phyloP scores from a whole-genome alignment of 2,888 invertebrate species.

The Odontomyia ornata region DNA sequence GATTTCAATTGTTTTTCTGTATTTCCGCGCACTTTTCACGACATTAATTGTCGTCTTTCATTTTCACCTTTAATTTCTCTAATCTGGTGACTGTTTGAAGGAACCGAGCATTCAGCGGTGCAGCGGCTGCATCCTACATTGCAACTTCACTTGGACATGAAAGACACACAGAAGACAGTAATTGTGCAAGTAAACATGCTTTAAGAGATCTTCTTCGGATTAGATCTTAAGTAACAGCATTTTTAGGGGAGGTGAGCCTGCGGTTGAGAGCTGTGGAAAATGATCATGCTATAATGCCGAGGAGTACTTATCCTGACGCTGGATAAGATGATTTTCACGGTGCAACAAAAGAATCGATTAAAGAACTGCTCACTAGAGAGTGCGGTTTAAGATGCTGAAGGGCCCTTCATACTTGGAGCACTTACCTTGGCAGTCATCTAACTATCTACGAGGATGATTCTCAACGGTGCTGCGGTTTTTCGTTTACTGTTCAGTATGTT shows the following conservation, averaged over 20 bases:
- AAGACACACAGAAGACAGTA: constrained; percentile 37
- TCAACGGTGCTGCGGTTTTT: background rate
- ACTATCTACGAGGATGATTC: background rate
- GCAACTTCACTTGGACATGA: constrained; percentile 14
- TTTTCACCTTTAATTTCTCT: constrained; percentile 31
- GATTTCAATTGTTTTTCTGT: constrained; percentile 35
- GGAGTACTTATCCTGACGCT: too few relatives aligned
- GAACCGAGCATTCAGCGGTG: background rate
- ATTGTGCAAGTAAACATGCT: constrained; percentile 36
- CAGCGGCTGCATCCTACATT: background rate
- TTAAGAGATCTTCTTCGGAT: constrained; percentile 39
- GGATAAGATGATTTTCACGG: too few relatives aligned
- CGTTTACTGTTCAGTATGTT: constrained; percentile 16
- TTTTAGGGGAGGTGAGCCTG: background rate
- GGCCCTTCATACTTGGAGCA: too few relatives aligned
- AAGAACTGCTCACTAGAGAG: too few relatives aligned
- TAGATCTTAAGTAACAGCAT: constrained; percentile 26
- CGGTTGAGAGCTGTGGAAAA: background rate
- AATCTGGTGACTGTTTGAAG: constrained; percentile 7
- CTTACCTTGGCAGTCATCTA: background rate
- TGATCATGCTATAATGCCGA: too few relatives aligned
- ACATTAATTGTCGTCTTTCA: constrained; percentile 39
- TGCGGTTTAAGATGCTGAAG: too few relatives aligned
- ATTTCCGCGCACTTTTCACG: constrained; percentile 34
- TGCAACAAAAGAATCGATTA: too few relatives aligned